phyloP scores from a whole-genome alignment of 2,113 vertebrate genomes.

The Megalops atlanticus region DNA sequence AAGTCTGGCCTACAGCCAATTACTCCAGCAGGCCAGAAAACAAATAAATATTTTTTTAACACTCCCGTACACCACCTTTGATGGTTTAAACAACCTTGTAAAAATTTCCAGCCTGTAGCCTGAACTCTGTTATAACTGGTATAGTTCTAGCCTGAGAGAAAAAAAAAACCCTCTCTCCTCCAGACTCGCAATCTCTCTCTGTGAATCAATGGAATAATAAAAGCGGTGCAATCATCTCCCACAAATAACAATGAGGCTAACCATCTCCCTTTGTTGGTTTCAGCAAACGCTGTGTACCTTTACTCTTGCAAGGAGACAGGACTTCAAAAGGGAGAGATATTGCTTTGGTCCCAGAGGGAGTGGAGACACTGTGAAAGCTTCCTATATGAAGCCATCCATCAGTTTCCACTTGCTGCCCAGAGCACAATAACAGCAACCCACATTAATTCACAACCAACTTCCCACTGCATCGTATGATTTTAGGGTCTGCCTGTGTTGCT shows the following conservation, averaged over 20 bases:
- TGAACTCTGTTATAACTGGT: background rate
- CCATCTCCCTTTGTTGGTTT: background rate
- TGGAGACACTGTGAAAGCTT: background rate
- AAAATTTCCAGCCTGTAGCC: background rate
- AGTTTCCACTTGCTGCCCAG: background rate
- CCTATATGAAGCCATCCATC: constrained; percentile 7
- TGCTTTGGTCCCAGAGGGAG: background rate
- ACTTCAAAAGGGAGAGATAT: background rate
- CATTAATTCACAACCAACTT: constrained; percentile 4
- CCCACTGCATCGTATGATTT: background rate
- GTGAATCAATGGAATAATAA: background rate
- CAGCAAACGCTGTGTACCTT: background rate
- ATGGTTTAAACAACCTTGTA: constrained; percentile 15
- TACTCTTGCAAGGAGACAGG: background rate
- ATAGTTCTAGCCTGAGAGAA: background rate
- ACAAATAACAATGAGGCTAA: background rate
- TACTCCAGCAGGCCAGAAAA: background rate
- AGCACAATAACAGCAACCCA: background rate
- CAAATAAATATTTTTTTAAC: constrained; percentile 14
- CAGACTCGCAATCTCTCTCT: background rate
- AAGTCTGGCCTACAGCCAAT: background rate
- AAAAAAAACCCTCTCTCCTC: background rate
- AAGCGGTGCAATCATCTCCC: background rate
- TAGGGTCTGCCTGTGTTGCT: background rate
- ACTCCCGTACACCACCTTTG: constrained; percentile 6